Evolutionary conservation across 2,113 vertebrate species (phyloP).

Genomic region (Galbula dea): DNA sequence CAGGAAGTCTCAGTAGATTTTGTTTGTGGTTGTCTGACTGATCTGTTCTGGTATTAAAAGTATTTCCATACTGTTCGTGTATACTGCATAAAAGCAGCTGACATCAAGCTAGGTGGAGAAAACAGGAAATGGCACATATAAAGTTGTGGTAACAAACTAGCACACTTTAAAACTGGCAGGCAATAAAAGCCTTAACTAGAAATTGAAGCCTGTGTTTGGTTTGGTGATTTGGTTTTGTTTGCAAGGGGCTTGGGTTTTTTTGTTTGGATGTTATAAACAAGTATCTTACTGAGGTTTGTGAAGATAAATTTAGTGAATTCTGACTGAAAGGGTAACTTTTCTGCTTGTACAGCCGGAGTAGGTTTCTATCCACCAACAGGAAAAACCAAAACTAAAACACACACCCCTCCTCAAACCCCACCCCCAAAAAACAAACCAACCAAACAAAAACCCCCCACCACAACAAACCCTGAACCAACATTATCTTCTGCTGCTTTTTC

Average conservation of each 20-base stretch:
- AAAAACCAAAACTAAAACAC: neutral
- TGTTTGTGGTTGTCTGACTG: neutral
- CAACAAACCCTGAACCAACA: neutral
- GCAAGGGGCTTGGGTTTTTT: neutral
- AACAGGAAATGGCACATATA: neutral
- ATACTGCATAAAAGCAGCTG: neutral
- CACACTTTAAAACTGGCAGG: neutral
- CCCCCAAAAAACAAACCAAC: neutral
- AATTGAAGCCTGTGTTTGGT: neutral
- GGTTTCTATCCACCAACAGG: neutral
- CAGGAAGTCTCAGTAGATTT: neutral
- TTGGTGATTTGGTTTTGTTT: neutral
- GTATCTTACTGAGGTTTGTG: neutral
- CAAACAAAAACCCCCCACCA: neutral
- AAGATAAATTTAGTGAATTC: neutral
- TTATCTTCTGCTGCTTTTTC: neutral
- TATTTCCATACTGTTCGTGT: neutral
- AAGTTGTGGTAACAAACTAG: neutral
- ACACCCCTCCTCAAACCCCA: neutral
- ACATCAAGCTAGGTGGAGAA: neutral
- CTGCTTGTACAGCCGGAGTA: neutral
- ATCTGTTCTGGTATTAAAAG: neutral
- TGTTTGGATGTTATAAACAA: neutral
- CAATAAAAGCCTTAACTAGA: neutral
- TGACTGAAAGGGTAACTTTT: neutral